Base-by-base conservation (phyloP, 1,140 invertebrate species). In the Euschistus heros region DNA sequence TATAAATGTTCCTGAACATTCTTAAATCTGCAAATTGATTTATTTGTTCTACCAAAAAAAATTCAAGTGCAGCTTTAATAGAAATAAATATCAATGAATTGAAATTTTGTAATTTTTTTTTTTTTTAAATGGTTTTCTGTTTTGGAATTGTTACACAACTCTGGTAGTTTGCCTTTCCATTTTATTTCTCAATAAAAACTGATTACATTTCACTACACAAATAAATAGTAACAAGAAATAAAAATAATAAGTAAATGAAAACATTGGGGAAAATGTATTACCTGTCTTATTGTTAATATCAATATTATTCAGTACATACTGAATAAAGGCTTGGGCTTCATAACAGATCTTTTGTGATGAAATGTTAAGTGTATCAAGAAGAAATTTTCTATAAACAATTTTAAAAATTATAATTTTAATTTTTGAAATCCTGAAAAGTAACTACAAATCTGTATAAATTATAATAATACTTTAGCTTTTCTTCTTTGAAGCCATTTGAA, bases 261-360 rank as follows among this genome's bases (percentile, higher is more conserved):
- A 44, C 8, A 17, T 8, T 17, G 7, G 42, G 8, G 42, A 37
- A 37, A 60, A 22, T 5, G 14, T 24, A 1, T 46, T 18, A 62
- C 55, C 44, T 44, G 27, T 68, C 18, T 18, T 37, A 26, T 63
- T 24, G 22, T 60, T 22, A 13, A 57, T 17, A 15, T 17, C 15
- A 44, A 68, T 54, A n/a, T 42, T 55, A 27, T 70, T 63, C 26
- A 68, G 18, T 7, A 68, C n/a, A 20, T 67, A 64, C 37, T 63
- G 46, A 18, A 63, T 63, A 13, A 70, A 17, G 15, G 65, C 57
- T 68, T 70, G 64, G 17, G 67, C 67, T 54, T 68, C 67, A 62
- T 52, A 70, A 55, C 69, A 70, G 10, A 75, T 42, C 52, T 66
- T 68, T 20, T 54, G 61, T 20, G 62, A 64, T n/a, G 37, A 17